These are phyloP conservation scores for Hyposoter didymator DNA, from an alignment of 2,888 invertebrate species.

Conservation along the genomic window DNA sequence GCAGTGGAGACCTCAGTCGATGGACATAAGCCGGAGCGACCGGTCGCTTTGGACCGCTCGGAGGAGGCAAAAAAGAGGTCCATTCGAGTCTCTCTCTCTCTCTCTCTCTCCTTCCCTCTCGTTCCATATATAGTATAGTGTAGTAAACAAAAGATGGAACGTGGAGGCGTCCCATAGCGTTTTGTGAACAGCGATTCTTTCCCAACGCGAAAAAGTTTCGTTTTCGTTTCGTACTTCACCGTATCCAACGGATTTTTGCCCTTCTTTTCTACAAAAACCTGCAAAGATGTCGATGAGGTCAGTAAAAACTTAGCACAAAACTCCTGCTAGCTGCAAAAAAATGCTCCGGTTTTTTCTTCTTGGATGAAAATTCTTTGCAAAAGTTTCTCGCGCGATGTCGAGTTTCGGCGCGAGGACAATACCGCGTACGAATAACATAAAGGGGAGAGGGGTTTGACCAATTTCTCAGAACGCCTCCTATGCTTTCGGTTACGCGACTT, in stretches of 20 bases:
- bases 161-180: conserved; percentile 48
- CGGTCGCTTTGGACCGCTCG: conserved; percentile 66
- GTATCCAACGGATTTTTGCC: neutral
- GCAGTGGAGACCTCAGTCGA: conserved; percentile 66
- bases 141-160: conserved; percentile 67
- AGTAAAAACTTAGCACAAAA: neutral
- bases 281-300: conserved; percentile 52
- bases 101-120: neutral
- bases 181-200: conserved; percentile 22
- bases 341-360: neutral
- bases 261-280: neutral
- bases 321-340: neutral
- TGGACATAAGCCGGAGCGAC: conserved; percentile 67
- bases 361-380: neutral
- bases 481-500: conserved; percentile 19
- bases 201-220: conserved; percentile 21
- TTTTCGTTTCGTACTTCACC: neutral
- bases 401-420: conserved; percentile 13
- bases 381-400: neutral
- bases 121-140: conserved; percentile 31
- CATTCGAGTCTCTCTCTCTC: conserved; percentile 30
- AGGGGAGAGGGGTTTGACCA: neutral
- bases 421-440: conserved; percentile 23
- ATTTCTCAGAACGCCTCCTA: conserved; percentile 34
- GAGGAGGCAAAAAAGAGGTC: conserved; percentile 62